These are phyloP conservation scores for Halcyon chelicuti DNA, from an alignment of 2,797 vertebrate species.

Conservation along the genomic window DNA sequence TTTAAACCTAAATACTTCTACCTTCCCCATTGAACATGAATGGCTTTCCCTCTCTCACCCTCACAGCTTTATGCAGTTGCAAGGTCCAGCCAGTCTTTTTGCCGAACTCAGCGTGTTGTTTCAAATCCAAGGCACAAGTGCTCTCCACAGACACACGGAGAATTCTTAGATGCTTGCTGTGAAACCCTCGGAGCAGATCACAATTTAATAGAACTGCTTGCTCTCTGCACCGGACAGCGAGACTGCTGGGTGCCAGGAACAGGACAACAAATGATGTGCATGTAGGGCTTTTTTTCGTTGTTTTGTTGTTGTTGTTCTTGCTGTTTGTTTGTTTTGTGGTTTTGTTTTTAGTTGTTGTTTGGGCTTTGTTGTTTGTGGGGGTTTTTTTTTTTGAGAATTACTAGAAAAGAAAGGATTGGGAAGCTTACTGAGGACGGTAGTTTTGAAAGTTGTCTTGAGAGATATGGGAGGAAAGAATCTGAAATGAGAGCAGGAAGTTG, in stretches of 20 bases:
- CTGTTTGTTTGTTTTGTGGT: no score
- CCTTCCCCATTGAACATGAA: not conserved
- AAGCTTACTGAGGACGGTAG: not conserved
- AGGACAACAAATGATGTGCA: not conserved
- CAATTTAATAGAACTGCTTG: not conserved
- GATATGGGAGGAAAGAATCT: not conserved
- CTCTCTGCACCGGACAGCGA: not conserved
- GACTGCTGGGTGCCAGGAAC: not conserved
- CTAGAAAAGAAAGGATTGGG: not conserved
- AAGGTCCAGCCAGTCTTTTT: conserved; percentile 43
- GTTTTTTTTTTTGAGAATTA: not conserved
- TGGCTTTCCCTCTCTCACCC: not conserved
- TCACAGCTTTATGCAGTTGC: not conserved
- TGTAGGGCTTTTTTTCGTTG: not conserved
- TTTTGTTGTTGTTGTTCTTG: no score
- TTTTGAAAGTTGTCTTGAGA: not conserved
- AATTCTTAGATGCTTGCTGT: conserved; percentile 8
- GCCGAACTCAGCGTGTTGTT: not conserved
- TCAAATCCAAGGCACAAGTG: not conserved
- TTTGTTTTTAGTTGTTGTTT: not conserved
- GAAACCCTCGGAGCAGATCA: not conserved
- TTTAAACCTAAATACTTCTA: not conserved
- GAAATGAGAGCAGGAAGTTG: not conserved
- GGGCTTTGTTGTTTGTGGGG: not conserved
- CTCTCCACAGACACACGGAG: not conserved